Evolutionary conservation across 2,888 invertebrate genomes (phyloP), one percentile per base, ranked within the genome.

Genomic region (Microctonus hyperodae): DNA sequence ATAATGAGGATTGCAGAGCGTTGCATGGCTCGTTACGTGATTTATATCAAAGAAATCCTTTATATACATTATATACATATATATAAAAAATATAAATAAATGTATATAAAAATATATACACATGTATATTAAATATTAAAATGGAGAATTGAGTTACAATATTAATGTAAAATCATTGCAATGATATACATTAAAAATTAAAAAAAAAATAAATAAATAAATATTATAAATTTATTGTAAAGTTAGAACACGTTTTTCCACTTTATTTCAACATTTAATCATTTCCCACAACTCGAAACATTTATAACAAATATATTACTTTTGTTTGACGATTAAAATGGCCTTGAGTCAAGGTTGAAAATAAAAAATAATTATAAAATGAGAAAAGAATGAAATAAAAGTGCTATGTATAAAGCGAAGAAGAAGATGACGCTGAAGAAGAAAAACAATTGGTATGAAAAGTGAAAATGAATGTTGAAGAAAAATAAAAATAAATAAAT

Each of bases 1-100:
- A 53, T 53, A 53, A 53, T 37, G 40, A 58, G 40, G 58, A 50
- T 50, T 48, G 60, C 31, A 31, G 53, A 23, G 23, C 53, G 53
- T n/a, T n/a, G n/a, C 53, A 25, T 53, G 53, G 28, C 53, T 53
- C 53, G 53, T 53, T 53, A 25, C 53, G 28, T 53, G 53, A 53
- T 53, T 53, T 53, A 53, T 53, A 53, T 53, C 53, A 53, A 28
- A 51, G 48, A n/a, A 31, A 22, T n/a, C 23, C 35, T 40, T 40
- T 23, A 11, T 16, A 35, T 1, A 20, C 11, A 35, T 48, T 63
- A 67, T 35, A 57, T 48, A 58, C 20, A 35, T 40, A 53, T 13
- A 53, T 44, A 44, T 33, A 48, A 1, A 5, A 48, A 61, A 57
- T 28, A 51, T 51, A 51, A 16, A 22, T 16, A 50, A 3, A 59